Conservation (phyloP, 1,140 invertebrate species). For the Diachasma alloeum region DNA sequence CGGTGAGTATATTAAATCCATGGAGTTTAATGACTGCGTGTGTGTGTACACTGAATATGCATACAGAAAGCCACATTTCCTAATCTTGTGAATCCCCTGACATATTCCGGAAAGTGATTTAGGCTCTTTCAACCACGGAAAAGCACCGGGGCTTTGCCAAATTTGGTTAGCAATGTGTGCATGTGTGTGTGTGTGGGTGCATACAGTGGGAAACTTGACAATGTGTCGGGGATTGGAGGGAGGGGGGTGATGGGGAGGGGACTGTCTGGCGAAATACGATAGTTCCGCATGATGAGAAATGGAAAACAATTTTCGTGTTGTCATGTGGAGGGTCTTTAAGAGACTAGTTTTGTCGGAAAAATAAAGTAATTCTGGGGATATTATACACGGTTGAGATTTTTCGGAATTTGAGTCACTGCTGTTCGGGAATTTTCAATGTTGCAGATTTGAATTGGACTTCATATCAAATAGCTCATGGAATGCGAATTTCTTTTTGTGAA, state of each 20-base stretch:
- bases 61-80: slow-evolving; percentile 11
- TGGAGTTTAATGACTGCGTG: neutral
- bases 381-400: too few relatives aligned
- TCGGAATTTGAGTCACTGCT: too few relatives aligned
- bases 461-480: too few relatives aligned
- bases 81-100: slow-evolving; percentile 10
- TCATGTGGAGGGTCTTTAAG: neutral
- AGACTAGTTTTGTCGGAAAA: neutral
- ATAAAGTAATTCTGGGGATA: too few relatives aligned
- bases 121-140: neutral
- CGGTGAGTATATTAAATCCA: neutral
- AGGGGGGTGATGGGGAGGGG: neutral
- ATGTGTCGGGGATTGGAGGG: neutral
- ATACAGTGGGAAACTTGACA: neutral
- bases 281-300: neutral
- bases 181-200: neutral
- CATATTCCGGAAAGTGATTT: slow-evolving; percentile 12
- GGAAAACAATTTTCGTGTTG: neutral
- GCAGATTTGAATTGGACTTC: too few relatives aligned
- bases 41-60: neutral
- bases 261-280: neutral
- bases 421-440: too few relatives aligned
- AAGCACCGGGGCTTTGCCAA: neutral
- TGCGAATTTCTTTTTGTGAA: too few relatives aligned
- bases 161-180: neutral